These are phyloP conservation scores for Homarus gammarus DNA, from an alignment of 2,888 invertebrate genomes.

Conservation along the genomic window DNA sequence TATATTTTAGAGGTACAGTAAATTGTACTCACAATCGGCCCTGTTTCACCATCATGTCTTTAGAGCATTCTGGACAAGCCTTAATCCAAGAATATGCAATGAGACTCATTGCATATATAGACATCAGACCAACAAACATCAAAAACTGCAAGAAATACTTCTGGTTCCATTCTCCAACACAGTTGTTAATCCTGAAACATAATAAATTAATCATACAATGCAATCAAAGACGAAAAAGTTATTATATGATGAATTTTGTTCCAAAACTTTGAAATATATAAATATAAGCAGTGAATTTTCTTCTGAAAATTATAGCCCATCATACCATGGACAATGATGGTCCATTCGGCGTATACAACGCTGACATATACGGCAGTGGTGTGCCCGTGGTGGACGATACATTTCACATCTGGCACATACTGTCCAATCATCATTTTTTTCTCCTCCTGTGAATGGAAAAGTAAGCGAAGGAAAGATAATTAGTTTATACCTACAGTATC, in stretches of 20 bases:
- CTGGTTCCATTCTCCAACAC: constrained; percentile 94
- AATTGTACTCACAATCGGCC: constrained; percentile 81
- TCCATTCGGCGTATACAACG: constrained; percentile 88
- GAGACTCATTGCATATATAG: constrained; percentile 85
- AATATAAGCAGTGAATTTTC: neutral
- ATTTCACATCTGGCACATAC: constrained; percentile 86
- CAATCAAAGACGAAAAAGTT: neutral
- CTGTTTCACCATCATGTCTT: constrained; percentile 85
- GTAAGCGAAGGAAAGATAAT: neutral
- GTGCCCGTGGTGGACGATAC: constrained; percentile 81
- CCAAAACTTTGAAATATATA: neutral
- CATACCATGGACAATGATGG: constrained; percentile 90
- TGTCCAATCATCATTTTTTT: constrained; percentile 83
- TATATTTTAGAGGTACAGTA: too few species aligned
- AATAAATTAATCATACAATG: constrained; percentile 76
- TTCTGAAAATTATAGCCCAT: constrained; percentile 11
- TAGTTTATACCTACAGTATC: too few species aligned
- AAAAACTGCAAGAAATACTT: constrained; percentile 94
- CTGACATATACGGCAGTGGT: constrained; percentile 90
- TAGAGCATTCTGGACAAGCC: constrained; percentile 84
- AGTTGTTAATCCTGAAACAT: constrained; percentile 88
- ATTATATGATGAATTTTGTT: too few species aligned
- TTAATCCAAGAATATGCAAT: constrained; percentile 87
- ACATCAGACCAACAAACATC: constrained; percentile 86
- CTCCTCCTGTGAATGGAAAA: constrained; percentile 40